A percentile compares a stretch with the other conserved stretches of the same genome.
Conservation (phyloP, 2,113 vertebrate genomes). For the Mesocricetus auratus region DNA sequence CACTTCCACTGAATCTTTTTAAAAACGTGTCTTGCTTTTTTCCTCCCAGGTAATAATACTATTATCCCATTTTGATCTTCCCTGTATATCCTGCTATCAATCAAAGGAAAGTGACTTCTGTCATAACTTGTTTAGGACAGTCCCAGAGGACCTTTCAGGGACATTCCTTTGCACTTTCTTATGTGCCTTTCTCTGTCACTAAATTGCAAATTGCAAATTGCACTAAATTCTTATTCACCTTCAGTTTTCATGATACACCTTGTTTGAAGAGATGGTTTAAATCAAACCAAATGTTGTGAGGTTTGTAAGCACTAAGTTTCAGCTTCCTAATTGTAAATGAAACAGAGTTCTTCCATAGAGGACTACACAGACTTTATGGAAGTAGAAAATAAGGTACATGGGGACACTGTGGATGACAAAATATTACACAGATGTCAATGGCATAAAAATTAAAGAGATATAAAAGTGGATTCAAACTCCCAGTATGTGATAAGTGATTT, state of each 20-base stretch:
- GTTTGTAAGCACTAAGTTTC: background rate
- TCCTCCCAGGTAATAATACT: background rate
- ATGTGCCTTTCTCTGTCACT: background rate
- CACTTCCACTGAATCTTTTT: background rate
- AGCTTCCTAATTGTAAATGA: background rate
- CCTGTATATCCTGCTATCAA: background rate
- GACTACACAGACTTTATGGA: background rate
- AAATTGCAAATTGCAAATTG: no score
- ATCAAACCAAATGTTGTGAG: background rate
- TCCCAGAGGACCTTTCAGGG: background rate
- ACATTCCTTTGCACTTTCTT: background rate
- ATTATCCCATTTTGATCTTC: background rate
- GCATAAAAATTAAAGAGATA: background rate
- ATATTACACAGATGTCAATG: background rate
- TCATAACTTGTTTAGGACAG: background rate
- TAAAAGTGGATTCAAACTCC: background rate
- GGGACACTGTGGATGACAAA: background rate
- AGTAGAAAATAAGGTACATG: background rate
- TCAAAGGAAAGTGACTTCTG: background rate
- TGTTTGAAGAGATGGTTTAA: background rate
- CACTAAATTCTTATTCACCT: conserved; percentile 16
- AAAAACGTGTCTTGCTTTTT: background rate
- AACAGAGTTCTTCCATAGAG: background rate
- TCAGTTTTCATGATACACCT: background rate
- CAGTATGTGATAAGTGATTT: background rate